These are phyloP conservation scores for Motacilla alba DNA, from an alignment of 2,113 vertebrate species.

Conservation along the genomic window DNA sequence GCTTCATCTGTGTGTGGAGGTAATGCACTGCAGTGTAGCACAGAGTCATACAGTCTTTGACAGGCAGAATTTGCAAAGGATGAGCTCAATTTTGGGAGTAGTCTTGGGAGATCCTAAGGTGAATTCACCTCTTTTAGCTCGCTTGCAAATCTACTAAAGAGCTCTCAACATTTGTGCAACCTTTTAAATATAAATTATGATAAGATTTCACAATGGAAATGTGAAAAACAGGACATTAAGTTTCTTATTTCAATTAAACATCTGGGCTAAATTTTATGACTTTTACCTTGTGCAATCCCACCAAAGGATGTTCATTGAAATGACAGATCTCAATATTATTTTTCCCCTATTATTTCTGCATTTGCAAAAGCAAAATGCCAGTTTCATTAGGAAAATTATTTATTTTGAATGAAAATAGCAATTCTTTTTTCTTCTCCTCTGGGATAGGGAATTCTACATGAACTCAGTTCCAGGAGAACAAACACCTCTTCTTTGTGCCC, in stretches of 20 bases:
- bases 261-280: conserved; percentile 8
- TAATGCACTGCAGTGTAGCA: background rate
- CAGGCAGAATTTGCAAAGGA: background rate
- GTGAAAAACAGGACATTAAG: background rate
- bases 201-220: background rate
- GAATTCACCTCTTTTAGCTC: background rate
- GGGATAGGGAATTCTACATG: background rate
- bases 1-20: conserved; percentile 14
- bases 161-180: background rate
- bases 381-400: background rate
- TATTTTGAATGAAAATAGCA: background rate
- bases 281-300: conserved; percentile 1
- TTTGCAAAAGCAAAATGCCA: background rate
- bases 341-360: background rate
- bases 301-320: conserved; percentile 11
- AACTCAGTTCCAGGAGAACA: background rate
- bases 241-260: background rate
- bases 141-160: background rate
- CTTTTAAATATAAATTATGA: background rate
- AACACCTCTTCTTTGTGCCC: background rate
- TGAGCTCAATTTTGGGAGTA: background rate
- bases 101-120: background rate
- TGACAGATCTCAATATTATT: background rate
- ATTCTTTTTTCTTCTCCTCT: background rate
- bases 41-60: background rate